phyloP scores from a whole-genome alignment of 2,797 vertebrate genomes.

The Melanotaenia boesemani region DNA sequence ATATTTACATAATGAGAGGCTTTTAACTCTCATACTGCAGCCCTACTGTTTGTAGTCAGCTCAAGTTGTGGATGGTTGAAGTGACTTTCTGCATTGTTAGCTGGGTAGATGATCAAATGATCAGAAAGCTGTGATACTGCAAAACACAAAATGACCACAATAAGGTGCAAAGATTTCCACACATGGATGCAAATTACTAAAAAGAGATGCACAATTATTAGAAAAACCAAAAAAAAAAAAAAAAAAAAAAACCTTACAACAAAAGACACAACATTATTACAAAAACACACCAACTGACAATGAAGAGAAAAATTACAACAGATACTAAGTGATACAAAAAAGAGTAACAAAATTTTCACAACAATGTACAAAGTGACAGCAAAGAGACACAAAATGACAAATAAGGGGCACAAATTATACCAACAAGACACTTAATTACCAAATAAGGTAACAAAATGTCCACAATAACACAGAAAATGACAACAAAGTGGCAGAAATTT shows the following conservation, averaged over 20 bases:
- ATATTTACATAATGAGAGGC: constrained; percentile 13
- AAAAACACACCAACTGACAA: too few species aligned
- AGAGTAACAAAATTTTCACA: not conserved
- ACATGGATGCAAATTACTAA: not conserved
- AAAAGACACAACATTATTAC: not conserved
- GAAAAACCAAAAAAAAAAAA: not conserved
- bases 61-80: constrained; percentile 1
- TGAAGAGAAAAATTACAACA: too few species aligned
- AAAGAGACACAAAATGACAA: not conserved
- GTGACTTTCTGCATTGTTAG: not conserved
- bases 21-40: constrained; percentile 8
- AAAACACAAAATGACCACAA: not conserved
- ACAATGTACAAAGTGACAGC: not conserved
- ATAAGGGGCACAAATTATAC: not conserved
- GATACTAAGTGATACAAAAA: too few species aligned
- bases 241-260: not conserved
- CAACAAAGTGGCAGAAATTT: not conserved
- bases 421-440: not conserved
- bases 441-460: not conserved
- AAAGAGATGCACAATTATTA: not conserved
- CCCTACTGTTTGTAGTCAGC: constrained; percentile 4
- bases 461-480: not conserved
- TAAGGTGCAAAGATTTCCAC: not conserved
- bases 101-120: not conserved
- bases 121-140: not conserved